Conservation (phyloP, 1,140 invertebrate species). For the Hestina assimilis region DNA sequence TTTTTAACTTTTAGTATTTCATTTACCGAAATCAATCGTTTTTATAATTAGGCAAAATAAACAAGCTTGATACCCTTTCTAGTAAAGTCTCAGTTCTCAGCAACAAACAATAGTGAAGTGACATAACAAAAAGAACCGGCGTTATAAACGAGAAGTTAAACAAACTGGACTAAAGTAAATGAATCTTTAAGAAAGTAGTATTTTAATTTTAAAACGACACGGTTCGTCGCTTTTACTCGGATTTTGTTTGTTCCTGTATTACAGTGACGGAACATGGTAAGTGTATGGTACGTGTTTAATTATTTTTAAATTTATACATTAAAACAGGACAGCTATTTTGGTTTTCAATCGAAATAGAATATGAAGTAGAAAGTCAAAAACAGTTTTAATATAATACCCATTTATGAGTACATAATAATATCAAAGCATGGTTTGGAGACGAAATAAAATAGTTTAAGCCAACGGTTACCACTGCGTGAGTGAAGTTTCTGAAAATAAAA, state of each 20-base stretch:
- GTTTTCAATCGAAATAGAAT: no score
- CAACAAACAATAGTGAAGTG: conserved; percentile 14
- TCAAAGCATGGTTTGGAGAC: no score
- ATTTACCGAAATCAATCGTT: neutral
- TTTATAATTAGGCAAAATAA: neutral
- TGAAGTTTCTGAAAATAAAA: no score
- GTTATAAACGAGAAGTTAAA: conserved; percentile 19
- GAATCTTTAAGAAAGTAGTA: conserved; percentile 26
- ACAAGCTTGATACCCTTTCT: neutral
- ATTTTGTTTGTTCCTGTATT: conserved; percentile 33
- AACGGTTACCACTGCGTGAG: no score
- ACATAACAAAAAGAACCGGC: conserved; percentile 21
- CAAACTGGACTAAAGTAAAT: conserved; percentile 27
- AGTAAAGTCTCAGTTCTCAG: neutral
- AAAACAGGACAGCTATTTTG: no score
- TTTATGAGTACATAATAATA: no score
- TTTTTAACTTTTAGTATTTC: neutral
- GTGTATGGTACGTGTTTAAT: no score
- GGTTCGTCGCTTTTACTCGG: conserved; percentile 34
- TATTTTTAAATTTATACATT: no score
- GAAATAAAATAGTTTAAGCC: no score
- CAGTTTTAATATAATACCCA: no score
- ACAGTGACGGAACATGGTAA: conserved; percentile 1
- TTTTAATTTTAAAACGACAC: conserved; percentile 29
- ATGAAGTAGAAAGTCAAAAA: no score